These are phyloP conservation scores for Pyxicephalus adspersus DNA, from an alignment of 2,113 vertebrate species.

Conservation along the genomic window DNA sequence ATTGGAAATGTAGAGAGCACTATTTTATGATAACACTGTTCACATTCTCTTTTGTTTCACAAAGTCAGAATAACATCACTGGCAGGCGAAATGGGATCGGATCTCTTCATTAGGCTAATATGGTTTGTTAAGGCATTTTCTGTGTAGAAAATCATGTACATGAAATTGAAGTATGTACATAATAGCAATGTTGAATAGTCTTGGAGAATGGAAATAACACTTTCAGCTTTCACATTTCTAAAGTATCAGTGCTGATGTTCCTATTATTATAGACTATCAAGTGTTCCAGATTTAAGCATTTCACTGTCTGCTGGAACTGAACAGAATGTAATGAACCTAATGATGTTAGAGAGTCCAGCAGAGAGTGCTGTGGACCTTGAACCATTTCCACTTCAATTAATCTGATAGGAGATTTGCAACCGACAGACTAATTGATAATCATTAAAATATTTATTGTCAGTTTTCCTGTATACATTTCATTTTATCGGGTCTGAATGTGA, in stretches of 20 bases:
- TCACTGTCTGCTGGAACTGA: conserved; percentile 37
- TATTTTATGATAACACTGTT: conserved; percentile 9
- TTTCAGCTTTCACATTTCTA: conserved; percentile 28
- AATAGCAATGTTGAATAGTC: conserved; percentile 40
- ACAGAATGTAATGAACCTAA: conserved; percentile 15
- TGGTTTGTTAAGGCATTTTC: conserved; percentile 43
- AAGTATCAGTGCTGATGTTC: conserved; percentile 37
- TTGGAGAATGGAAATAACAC: conserved; percentile 33
- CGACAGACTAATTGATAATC: conserved; percentile 1
- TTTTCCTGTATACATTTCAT: conserved; percentile 5
- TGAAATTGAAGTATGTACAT: conserved; percentile 48
- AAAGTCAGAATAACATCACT: conserved; percentile 21
- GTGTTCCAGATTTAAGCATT: conserved; percentile 21
- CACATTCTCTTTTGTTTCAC: conserved; percentile 5
- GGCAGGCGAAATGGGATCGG: conserved; percentile 5
- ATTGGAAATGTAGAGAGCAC: not conserved
- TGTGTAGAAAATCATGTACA: conserved; percentile 20
- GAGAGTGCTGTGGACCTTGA: not conserved
- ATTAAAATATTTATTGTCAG: conserved; percentile 18
- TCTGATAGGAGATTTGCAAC: not conserved
- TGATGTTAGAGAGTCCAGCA: conserved; percentile 21
- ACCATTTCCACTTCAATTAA: conserved; percentile 19
- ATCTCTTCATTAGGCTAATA: conserved; percentile 50
- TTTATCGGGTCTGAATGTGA: not conserved
- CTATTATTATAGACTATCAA: conserved; percentile 41